Evolutionary conservation across 2,888 invertebrate species (phyloP), one percentile per base, ranked within the genome.

Genomic region (Tyria jacobaeae): DNA sequence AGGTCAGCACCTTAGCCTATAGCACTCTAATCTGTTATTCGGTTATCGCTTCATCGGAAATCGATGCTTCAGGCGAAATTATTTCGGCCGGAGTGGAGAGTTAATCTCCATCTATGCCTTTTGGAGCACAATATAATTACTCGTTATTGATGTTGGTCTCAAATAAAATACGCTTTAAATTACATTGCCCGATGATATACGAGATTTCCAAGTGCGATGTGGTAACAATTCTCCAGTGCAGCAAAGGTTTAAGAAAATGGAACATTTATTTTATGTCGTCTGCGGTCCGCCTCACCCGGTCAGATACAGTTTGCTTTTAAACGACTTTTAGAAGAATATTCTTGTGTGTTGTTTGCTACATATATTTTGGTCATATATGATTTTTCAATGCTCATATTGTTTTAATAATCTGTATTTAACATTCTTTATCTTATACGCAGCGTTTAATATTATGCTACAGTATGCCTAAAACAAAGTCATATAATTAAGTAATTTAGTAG

Each of bases 251-350:
- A 60, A 61, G 66, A 72, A 76, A 72, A 70, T 71, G 65, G 64
- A 70, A 66, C 75, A 66, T 61, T 72, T 76, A 77, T 76, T 72
- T 57, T 57, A 64, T 55, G 70, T 75, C 66, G 56, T 52, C 67
- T 47, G 51, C 63, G 64, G 59, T 49, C 68, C 68, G 51, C 64
- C 55, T 63, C 59, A 49, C 66, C n/a, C 71, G 80, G 75, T 74
- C 80, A 66, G 66, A 73, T 75, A 70, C 64, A 75, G 69, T 78
- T 76, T 70, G 64, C 64, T 71, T 76, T 71, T 71, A 80, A 79
- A 79, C 73, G 76, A 70, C 70, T 78, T 78, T 79, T 70, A 64
- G 62, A 79, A 70, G 68, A 74, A 78, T 71, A 75, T 68, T 70
- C 62, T 62, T 61, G 50, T 53, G 57, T 60, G 61, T 59, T 51